Conservation (phyloP, 2,797 vertebrate species). For the Girardinus metallicus region DNA sequence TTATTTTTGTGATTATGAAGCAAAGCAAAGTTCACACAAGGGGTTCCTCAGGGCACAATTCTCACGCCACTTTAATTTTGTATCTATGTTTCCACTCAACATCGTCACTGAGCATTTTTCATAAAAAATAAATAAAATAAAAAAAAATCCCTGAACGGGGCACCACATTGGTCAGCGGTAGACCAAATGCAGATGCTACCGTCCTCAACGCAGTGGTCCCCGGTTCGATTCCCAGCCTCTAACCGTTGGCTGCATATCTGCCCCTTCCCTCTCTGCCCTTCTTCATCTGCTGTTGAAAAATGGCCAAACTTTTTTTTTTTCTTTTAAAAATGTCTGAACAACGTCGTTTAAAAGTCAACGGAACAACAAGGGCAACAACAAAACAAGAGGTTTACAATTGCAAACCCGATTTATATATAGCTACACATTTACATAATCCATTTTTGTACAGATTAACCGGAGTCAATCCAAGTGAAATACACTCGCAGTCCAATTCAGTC, state of each 20-base stretch:
- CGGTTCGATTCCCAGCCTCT: no score
- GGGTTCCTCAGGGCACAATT: not conserved
- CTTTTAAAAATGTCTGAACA: not conserved
- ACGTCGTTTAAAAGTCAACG: not conserved
- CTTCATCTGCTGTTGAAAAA: no score
- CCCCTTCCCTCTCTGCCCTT: not conserved
- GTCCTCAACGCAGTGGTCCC: no score
- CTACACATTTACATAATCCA: no score
- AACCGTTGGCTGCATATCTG: not conserved
- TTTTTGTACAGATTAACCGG: not conserved
- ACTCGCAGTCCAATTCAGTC: not conserved
- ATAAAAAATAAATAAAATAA: not conserved
- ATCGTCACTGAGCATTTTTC: not conserved
- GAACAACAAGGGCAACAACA: not conserved
- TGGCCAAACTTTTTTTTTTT: no score
- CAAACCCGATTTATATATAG: no score
- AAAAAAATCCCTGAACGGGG: no score
- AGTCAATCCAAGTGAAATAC: not conserved
- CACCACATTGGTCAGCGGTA: no score
- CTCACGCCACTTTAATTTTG: not conserved
- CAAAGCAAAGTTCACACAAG: not conserved
- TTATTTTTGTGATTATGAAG: not conserved
- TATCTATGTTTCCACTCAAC: not conserved
- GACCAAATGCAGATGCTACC: no score
- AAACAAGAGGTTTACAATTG: not conserved